Evolutionary conservation across 1,140 invertebrate species (phyloP).

Genomic region (Zaprionus davidi): DNA sequence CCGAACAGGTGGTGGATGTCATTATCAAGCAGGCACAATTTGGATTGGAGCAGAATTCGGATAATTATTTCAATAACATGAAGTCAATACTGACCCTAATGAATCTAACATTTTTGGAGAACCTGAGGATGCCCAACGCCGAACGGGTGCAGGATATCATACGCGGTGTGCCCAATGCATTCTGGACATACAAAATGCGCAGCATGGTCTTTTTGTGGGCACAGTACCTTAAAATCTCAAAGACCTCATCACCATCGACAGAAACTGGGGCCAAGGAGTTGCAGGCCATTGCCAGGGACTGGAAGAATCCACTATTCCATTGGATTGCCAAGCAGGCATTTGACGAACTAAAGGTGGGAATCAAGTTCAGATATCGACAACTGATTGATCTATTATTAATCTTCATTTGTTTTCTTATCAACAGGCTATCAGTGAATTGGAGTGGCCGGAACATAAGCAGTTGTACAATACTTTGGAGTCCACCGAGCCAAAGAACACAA

Average conservation of each 20-base stretch:
- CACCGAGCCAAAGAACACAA: slow-evolving; percentile 4
- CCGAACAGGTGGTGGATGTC: slow-evolving; percentile 60
- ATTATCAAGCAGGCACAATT: slow-evolving; percentile 61
- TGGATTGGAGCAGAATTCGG: slow-evolving; percentile 57
- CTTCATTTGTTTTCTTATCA: not conserved
- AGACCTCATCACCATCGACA: slow-evolving; percentile 25
- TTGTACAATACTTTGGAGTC: slow-evolving; percentile 31
- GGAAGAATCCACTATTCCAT: slow-evolving; percentile 64
- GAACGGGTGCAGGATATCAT: slow-evolving; percentile 61
- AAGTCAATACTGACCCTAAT: slow-evolving; percentile 68
- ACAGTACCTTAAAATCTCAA: slow-evolving; percentile 53
- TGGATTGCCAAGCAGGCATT: slow-evolving; percentile 72
- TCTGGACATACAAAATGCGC: slow-evolving; percentile 65
- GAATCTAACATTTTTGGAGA: slow-evolving; percentile 67
- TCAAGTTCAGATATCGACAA: not conserved
- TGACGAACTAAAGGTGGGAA: slow-evolving; percentile 54
- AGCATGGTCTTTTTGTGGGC: slow-evolving; percentile 68
- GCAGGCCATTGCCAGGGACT: slow-evolving; percentile 58
- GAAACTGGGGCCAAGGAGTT: slow-evolving; percentile 44
- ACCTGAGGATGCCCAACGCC: slow-evolving; percentile 51
- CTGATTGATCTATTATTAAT: not conserved
- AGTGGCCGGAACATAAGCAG: slow-evolving; percentile 60
- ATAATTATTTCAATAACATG: slow-evolving; percentile 66
- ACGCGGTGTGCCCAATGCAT: slow-evolving; percentile 59
- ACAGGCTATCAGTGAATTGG: slow-evolving; percentile 66